These are phyloP conservation scores for Eulemur rubriventer DNA, from an alignment of 2,797 vertebrate species.

Conservation along the genomic window DNA sequence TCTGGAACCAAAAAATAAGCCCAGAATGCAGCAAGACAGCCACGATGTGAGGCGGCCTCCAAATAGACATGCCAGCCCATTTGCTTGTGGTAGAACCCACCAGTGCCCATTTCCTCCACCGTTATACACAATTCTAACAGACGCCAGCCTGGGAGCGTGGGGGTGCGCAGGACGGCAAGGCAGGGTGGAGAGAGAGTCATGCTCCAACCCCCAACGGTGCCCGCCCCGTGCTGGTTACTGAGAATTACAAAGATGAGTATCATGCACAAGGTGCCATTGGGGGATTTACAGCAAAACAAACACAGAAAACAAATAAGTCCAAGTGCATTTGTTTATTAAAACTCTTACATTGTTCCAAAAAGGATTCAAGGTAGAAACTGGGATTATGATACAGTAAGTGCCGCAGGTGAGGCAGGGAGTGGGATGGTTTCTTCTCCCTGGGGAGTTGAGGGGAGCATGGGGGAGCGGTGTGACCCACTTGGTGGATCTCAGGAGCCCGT, in stretches of 20 bases:
- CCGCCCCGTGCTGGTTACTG: background rate
- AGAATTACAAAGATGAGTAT: background rate
- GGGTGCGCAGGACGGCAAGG: background rate
- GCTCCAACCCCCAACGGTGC: too few relatives aligned
- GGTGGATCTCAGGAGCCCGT: background rate
- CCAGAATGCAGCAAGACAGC: background rate
- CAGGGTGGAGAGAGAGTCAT: background rate
- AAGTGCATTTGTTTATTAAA: background rate
- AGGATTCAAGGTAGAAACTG: background rate
- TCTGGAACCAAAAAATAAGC: background rate
- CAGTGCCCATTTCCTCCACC: background rate
- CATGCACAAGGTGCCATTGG: background rate
- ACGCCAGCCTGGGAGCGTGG: rapidly evolving
- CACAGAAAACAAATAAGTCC: background rate
- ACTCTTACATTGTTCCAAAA: background rate
- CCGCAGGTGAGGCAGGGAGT: background rate
- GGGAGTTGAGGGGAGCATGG: background rate
- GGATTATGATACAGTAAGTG: background rate
- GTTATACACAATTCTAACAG: background rate
- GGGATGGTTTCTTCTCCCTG: background rate
- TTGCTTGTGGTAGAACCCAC: background rate
- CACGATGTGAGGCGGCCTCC: background rate
- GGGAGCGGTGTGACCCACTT: background rate
- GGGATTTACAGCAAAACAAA: background rate
- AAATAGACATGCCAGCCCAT: background rate